A percentile compares a stretch with the other conserved stretches of the same genome.
Evolutionary conservation across 1,140 invertebrate genomes (phyloP).

Genomic region (Drosophila lini): DNA sequence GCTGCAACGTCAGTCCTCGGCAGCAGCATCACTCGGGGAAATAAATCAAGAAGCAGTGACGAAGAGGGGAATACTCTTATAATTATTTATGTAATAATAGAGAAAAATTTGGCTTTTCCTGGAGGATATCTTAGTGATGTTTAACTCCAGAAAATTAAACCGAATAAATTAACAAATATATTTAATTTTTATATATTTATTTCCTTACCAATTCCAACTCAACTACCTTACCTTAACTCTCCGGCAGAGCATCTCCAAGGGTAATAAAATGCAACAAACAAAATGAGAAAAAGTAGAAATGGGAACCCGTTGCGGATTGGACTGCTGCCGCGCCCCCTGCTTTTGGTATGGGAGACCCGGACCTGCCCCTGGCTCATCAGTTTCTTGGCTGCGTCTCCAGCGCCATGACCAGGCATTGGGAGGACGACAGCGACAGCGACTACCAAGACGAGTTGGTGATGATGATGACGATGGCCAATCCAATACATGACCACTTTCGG

Average conservation of each 20-base stretch:
- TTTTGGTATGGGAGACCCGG: slow-evolving; percentile 10
- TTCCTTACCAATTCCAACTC: background rate
- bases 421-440: slow-evolving; percentile 11
- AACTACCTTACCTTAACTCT: too few relatives aligned
- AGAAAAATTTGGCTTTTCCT: background rate
- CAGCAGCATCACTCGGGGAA: slow-evolving; percentile 19
- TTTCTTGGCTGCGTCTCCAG: slow-evolving; percentile 31
- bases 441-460: background rate
- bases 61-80: background rate
- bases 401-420: slow-evolving; percentile 44
- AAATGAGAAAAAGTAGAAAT: slow-evolving; percentile 45
- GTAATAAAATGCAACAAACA: slow-evolving; percentile 20
- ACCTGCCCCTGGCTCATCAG: slow-evolving; percentile 65
- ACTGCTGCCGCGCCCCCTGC: slow-evolving; percentile 27
- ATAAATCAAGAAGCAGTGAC: slow-evolving; percentile 7
- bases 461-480: slow-evolving; percentile 33
- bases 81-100: too few relatives aligned
- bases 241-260: slow-evolving; percentile 2
- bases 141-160: background rate
- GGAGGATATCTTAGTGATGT: background rate
- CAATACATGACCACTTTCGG: slow-evolving; percentile 40
- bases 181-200: background rate
- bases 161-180: background rate
- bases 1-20: slow-evolving; percentile 42
- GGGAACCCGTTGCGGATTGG: slow-evolving; percentile 46